Percentiles rank a stretch among this genome's conserved stretches.
Conservation (phyloP, 53 echinoderm and acorn worm genomes). For the Arbacia lixula region DNA sequence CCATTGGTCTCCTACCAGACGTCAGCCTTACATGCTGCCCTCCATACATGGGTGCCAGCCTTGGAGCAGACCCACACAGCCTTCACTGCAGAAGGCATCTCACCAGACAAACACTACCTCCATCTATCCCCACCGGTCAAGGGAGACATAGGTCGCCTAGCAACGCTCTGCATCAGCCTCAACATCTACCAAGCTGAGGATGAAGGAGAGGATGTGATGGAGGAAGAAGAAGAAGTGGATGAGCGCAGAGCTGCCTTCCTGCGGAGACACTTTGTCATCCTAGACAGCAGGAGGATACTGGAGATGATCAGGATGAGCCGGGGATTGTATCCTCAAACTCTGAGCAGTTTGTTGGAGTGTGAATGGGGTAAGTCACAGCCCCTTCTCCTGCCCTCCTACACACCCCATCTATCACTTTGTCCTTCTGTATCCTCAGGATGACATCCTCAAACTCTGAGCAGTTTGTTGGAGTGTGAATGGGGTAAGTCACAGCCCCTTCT, state of each 20-base stretch:
- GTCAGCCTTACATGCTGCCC: neutral
- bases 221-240: constrained; percentile 5
- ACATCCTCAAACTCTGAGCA: neutral
- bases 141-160: constrained; percentile 25
- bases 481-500: constrained; percentile 8
- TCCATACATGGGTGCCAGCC: constrained; percentile 2
- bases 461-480: constrained; percentile 2
- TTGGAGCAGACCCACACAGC: constrained; percentile 12
- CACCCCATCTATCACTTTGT: too few relatives aligned
- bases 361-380: constrained; percentile 8
- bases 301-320: constrained; percentile 1
- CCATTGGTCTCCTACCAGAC: neutral
- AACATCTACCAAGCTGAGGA: constrained; percentile 49
- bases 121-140: neutral
- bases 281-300: neutral
- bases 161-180: constrained; percentile 17
- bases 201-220: neutral
- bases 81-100: neutral
- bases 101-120: neutral
- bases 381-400: too few relatives aligned
- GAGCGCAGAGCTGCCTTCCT: constrained; percentile 17
- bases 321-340: neutral
- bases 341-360: neutral
- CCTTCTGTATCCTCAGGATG: too few relatives aligned
- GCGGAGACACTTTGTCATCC: constrained; percentile 2